Conservation (phyloP, 2,113 vertebrate species). For the Phalacrocorax brasilianus region DNA sequence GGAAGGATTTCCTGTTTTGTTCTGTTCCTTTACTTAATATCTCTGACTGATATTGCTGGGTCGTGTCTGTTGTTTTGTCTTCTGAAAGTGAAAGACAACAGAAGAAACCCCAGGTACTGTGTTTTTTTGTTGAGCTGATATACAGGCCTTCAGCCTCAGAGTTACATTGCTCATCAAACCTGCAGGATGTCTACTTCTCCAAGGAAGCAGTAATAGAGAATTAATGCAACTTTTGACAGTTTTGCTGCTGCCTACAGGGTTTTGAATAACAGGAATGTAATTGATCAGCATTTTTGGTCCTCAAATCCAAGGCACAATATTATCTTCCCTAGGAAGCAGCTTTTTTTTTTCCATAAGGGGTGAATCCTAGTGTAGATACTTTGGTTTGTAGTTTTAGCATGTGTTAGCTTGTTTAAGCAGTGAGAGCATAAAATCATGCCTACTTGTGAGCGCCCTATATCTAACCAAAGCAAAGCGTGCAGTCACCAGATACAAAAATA, state of each 20-base stretch:
- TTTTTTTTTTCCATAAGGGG: neutral
- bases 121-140: neutral
- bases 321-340: neutral
- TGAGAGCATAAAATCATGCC: neutral
- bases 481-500: neutral
- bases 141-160: neutral
- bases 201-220: neutral
- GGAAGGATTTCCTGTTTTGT: constrained; percentile 40
- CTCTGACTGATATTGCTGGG: neutral
- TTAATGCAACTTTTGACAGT: neutral
- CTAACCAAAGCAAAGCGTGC: neutral
- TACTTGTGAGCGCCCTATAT: neutral
- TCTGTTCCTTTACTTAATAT: neutral
- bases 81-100: constrained; percentile 13
- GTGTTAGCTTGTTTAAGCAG: constrained; percentile 3
- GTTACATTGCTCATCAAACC: neutral
- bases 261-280: constrained; percentile 16
- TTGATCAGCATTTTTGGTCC: neutral
- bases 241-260: neutral
- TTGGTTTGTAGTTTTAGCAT: neutral
- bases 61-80: neutral
- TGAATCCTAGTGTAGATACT: neutral
- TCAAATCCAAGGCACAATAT: neutral
- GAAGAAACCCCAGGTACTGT: neutral
- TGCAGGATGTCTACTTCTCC: neutral